Evolutionary conservation across 2,797 vertebrate genomes (phyloP).

Genomic region (Malacoctenus gilli): DNA sequence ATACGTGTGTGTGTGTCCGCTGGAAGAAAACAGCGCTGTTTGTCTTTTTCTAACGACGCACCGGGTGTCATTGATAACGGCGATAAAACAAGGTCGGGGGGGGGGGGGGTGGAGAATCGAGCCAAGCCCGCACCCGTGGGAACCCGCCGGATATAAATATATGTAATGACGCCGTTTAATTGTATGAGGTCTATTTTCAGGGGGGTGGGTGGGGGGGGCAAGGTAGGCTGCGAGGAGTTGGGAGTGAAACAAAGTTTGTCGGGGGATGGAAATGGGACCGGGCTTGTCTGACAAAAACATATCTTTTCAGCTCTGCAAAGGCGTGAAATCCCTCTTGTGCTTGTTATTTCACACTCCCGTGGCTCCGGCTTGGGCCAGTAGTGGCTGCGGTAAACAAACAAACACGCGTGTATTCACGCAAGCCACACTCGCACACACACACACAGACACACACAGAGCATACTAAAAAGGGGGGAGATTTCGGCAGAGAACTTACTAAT

Average conservation of each 20-base stretch:
- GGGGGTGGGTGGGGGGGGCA: too few species aligned
- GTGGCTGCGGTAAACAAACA: slow-evolving; percentile 74
- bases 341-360: slow-evolving; percentile 88
- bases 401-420: slow-evolving; percentile 64
- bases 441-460: slow-evolving; percentile 37
- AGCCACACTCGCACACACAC: slow-evolving; percentile 33
- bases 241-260: slow-evolving; percentile 75
- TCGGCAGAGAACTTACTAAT: slow-evolving; percentile 73
- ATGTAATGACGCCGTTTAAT: slow-evolving; percentile 76
- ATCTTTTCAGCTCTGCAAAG: slow-evolving; percentile 75
- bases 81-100: slow-evolving; percentile 74
- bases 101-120: slow-evolving; percentile 60
- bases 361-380: slow-evolving; percentile 71
- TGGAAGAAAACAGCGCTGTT: slow-evolving; percentile 71
- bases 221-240: slow-evolving; percentile 45
- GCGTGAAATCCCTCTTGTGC: slow-evolving; percentile 83
- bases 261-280: slow-evolving; percentile 74
- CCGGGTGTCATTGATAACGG: slow-evolving; percentile 83
- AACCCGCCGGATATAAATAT: slow-evolving; percentile 58
- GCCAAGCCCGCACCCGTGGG: slow-evolving; percentile 78
- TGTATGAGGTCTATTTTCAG: slow-evolving; percentile 49
- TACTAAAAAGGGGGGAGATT: slow-evolving; percentile 48
- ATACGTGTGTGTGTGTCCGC: slow-evolving; percentile 43
- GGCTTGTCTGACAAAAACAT: slow-evolving; percentile 69
- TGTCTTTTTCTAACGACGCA: slow-evolving; percentile 81